Evolutionary conservation across 2,113 vertebrate genomes (phyloP), one percentile per base, ranked within the genome.

Genomic region (Oreochromis spilurus): DNA sequence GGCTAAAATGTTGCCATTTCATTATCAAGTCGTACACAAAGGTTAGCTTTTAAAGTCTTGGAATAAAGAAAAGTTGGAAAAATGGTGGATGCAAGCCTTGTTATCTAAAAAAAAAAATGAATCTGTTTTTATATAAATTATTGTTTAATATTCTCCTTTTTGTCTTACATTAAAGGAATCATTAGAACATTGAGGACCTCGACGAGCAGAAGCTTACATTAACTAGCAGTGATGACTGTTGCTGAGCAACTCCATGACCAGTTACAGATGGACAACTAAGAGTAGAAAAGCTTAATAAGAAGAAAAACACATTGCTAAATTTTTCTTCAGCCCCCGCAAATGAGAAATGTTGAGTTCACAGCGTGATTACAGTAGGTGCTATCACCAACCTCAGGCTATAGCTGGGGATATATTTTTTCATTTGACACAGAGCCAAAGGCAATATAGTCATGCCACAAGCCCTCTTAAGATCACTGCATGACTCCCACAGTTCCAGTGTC

Each of bases 351-450:
- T 81, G 57, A 85, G 84, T 89, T 86, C 83, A 79, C 9, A 72
- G 26, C 75, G 72, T 86, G 70, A 62, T 88, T 80, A 78, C 83
- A 87, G 86, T 78, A 82, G 19, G 43, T 11, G 43, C 85, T 79
- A 81, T 84, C 89, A 67, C 14, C 84, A 81, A 83, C 62, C 62
- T 86, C 36, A 11, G 75, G 81, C 70, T 70, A 62, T 12, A 81
- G 50, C 34, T 53, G 2, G 14, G 36, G 50, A 87, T 75, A 79
- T 82, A 60, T 79, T 52, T 89, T 84, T 77, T 81, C 55, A 54
- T 82, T 89, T 91, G 87, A 87, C 85, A 81, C 67, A 55, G 45
- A 82, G 84, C 84, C 88, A 87, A 79, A 82, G 62, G 83, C 70
- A 82, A 70, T 43, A 53, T 52, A 79, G 29, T 90, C 50, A 81